Percentiles rank a stretch among this genome's conserved stretches.
phyloP scores from a whole-genome alignment of 2,888 invertebrate genomes.

The Phasia obesa region DNA sequence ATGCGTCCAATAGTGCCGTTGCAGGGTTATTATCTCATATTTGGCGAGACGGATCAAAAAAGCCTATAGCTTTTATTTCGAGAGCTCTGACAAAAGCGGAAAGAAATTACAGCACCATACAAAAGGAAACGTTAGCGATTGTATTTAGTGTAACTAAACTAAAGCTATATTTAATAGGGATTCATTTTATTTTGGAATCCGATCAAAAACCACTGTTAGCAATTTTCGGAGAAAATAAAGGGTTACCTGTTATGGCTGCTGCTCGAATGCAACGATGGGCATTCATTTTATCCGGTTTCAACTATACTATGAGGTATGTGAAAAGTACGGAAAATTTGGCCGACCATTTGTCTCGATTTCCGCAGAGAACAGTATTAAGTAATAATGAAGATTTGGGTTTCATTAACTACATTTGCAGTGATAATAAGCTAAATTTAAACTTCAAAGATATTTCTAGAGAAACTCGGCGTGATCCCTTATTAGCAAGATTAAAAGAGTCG shows the following conservation, averaged over 20 bases:
- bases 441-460: too few relatives aligned
- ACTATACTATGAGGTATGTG: conserved; percentile 24
- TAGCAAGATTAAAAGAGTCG: conserved; percentile 29
- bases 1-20: neutral
- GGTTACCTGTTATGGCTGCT: conserved; percentile 41
- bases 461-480: conserved; percentile 42
- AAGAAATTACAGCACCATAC: conserved; percentile 55
- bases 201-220: conserved; percentile 54
- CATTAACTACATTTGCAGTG: neutral
- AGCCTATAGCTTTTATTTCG: conserved; percentile 71
- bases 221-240: conserved; percentile 46
- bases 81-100: conserved; percentile 58
- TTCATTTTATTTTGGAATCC: conserved; percentile 28
- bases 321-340: conserved; percentile 43
- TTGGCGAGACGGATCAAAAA: conserved; percentile 35
- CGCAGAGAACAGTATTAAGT: too few relatives aligned
- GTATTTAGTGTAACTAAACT: conserved; percentile 52
- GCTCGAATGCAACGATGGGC: conserved; percentile 45
- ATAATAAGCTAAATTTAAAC: too few relatives aligned
- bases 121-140: conserved; percentile 57
- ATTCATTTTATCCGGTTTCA: conserved; percentile 54
- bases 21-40: conserved; percentile 62
- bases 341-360: conserved; percentile 33
- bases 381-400: conserved; percentile 20
- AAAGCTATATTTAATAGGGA: conserved; percentile 44